Conservation (phyloP, 2,113 vertebrate species). For the Ascaphus truei region DNA sequence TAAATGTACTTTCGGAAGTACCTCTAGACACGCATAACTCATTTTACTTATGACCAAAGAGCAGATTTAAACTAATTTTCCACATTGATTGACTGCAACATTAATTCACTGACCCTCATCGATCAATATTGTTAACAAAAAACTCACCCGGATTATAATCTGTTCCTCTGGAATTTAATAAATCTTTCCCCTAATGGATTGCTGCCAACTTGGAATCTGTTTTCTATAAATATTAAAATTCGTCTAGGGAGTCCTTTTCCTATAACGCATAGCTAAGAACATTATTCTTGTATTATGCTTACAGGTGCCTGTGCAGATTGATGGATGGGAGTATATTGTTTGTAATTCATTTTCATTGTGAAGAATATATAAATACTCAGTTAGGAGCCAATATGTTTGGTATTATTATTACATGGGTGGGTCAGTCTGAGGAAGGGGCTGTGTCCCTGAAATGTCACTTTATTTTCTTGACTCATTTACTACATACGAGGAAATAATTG, state of each 20-base stretch:
- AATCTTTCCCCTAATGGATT: background rate
- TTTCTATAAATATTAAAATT: background rate
- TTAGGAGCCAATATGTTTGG: no score
- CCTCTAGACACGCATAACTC: background rate
- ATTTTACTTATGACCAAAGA: background rate
- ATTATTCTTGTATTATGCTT: background rate
- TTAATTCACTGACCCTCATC: background rate
- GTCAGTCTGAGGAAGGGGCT: no score
- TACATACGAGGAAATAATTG: no score
- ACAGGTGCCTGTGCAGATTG: no score
- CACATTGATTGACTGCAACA: slow-evolving; percentile 8
- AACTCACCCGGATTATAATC: background rate
- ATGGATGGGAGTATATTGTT: no score
- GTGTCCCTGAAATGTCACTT: no score
- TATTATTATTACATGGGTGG: no score
- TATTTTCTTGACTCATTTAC: no score
- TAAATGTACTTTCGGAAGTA: background rate
- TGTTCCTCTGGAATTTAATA: slow-evolving; percentile 6
- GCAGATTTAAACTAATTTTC: background rate
- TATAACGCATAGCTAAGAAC: background rate
- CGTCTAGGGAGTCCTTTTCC: background rate
- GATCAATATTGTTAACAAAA: slow-evolving; percentile 20
- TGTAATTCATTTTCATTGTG: no score
- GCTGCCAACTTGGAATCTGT: background rate
- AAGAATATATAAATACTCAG: no score